A percentile compares a stretch with the other conserved stretches of the same genome.
phyloP scores from a whole-genome alignment of 2,113 vertebrate genomes.

The Thryonomys swinderianus region DNA sequence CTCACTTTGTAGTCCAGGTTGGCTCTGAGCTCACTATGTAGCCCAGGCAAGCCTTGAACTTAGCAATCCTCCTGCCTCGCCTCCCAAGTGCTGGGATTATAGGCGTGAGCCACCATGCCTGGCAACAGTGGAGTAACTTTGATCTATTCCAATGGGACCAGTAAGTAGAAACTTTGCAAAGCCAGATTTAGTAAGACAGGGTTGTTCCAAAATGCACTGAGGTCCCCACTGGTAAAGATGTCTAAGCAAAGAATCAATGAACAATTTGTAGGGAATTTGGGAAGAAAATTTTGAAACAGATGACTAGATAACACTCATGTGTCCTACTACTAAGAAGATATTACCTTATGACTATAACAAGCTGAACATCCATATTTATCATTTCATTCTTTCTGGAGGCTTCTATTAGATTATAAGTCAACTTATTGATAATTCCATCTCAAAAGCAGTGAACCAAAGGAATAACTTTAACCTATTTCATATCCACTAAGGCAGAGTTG shows the following conservation, averaged over 20 bases:
- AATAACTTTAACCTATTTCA: slow-evolving; percentile 50
- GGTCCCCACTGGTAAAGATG: background rate
- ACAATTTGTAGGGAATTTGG: background rate
- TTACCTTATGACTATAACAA: background rate
- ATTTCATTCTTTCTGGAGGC: slow-evolving; percentile 42
- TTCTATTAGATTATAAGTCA: slow-evolving; percentile 46
- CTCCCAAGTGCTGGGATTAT: too few relatives aligned
- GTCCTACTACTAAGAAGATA: background rate
- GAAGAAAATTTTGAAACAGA: slow-evolving; percentile 8
- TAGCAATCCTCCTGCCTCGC: too few relatives aligned
- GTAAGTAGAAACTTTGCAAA: background rate
- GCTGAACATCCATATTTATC: slow-evolving; percentile 18
- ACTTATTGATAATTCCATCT: background rate
- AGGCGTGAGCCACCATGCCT: too few relatives aligned
- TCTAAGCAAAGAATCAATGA: background rate
- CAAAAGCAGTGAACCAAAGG: slow-evolving; percentile 29
- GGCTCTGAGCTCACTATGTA: too few relatives aligned
- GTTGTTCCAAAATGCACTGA: slow-evolving; percentile 1
- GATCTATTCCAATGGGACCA: background rate
- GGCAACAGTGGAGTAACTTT: background rate
- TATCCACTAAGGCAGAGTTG: slow-evolving; percentile 44
- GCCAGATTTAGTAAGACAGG: background rate
- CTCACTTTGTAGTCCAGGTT: too few relatives aligned
- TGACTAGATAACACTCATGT: background rate
- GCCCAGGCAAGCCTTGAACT: too few relatives aligned